Evolutionary conservation across 1,140 invertebrate species (phyloP).

Genomic region (Pomacea maculata): DNA sequence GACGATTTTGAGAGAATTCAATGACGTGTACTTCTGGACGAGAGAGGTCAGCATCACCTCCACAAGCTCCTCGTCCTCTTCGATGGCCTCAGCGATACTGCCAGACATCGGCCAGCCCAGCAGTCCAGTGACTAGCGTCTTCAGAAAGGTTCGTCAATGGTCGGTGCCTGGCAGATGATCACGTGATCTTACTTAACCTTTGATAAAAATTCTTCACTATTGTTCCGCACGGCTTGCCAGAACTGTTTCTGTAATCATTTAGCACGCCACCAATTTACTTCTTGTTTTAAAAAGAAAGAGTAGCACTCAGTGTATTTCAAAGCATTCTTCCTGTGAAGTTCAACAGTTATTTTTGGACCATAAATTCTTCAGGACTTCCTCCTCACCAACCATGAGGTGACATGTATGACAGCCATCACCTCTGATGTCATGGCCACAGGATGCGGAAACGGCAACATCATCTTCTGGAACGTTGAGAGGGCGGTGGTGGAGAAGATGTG

Average conservation of each 20-base stretch:
- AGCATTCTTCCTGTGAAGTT: too few relatives aligned
- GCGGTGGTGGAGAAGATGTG: constrained; percentile 53
- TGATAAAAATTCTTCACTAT: not conserved
- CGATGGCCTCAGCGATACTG: not conserved
- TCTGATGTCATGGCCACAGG: constrained; percentile 45
- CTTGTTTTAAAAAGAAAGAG: too few relatives aligned
- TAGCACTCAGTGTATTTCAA: too few relatives aligned
- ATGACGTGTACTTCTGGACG: constrained; percentile 51
- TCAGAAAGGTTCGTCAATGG: constrained; percentile 44
- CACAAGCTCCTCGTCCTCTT: constrained; percentile 30
- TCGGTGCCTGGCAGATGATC: not conserved
- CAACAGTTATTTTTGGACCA: not conserved
- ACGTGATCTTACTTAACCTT: not conserved
- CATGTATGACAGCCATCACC: constrained; percentile 37
- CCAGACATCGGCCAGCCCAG: constrained; percentile 37
- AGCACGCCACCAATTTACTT: too few relatives aligned
- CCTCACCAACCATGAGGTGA: constrained; percentile 47
- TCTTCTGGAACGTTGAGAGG: constrained; percentile 54
- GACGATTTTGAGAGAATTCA: constrained; percentile 50
- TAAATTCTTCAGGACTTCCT: constrained; percentile 47
- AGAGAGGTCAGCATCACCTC: constrained; percentile 38
- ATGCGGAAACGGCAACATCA: constrained; percentile 52
- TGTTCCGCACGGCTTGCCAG: too few relatives aligned
- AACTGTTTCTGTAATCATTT: too few relatives aligned
- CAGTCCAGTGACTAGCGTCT: constrained; percentile 44